phyloP scores from a whole-genome alignment of 2,888 invertebrate species.

The Scelioninae gen. 1 region DNA sequence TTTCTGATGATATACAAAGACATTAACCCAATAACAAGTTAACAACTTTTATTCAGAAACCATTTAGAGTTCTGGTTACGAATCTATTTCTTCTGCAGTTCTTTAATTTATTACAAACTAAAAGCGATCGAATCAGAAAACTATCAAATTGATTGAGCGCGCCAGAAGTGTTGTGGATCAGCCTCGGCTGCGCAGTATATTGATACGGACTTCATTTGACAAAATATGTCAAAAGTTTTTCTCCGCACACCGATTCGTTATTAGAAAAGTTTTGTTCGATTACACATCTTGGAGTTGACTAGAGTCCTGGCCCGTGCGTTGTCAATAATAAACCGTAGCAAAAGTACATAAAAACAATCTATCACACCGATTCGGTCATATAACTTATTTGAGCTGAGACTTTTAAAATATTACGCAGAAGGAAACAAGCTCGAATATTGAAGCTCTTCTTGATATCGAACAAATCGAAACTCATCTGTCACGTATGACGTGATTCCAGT shows the following conservation, averaged over 20 bases:
- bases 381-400: constrained; percentile 53
- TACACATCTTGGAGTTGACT: constrained; percentile 53
- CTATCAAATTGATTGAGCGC: constrained; percentile 37
- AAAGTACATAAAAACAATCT: constrained; percentile 61
- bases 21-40: no score
- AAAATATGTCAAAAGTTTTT: constrained; percentile 63
- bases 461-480: constrained; percentile 61
- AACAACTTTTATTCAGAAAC: no score
- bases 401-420: constrained; percentile 46
- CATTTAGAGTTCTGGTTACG: no score
- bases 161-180: constrained; percentile 26
- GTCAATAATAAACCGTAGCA: constrained; percentile 53
- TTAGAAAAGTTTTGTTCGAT: constrained; percentile 67
- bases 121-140: neutral
- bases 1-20: no score
- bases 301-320: constrained; percentile 34
- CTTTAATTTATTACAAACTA: constrained; percentile 25
- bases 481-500: constrained; percentile 56
- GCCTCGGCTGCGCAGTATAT: constrained; percentile 25
- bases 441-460: constrained; percentile 47
- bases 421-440: constrained; percentile 49
- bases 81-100: no score
- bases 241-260: constrained; percentile 49
- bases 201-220: constrained; percentile 56
- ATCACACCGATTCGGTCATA: constrained; percentile 47